Base-by-base conservation (phyloP, 2,113 vertebrate species). In the Ameiurus melas region DNA sequence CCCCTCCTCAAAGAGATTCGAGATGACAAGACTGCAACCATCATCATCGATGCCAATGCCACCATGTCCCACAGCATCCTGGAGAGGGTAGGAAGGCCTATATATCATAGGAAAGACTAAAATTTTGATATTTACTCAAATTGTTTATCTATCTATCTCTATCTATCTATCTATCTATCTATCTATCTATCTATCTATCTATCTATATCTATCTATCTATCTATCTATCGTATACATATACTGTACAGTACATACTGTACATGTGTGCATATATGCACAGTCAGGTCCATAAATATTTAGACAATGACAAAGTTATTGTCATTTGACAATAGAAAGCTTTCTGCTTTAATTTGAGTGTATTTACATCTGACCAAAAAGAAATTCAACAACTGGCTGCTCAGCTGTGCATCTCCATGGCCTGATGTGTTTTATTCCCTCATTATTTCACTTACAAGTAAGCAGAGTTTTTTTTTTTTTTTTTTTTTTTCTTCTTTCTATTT, bases 11-110 rank as follows among this genome's bases (percentile, higher is more conserved):
- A 99, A 92, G 98, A 99, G 94, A 99, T 99, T 88, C 93, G 98
- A 7, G 98, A 99, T 0, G 98, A 99, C 95, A 99, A 99, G 95
- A 99, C 98, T 0, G 96, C 96, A 86, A 99, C 98, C 84, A 99
- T 99, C 93, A 99, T 99, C 36, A 96, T 99, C 0, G 98, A 99
- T 0, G 98, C 98, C 94, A 99, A 98, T 0, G 97, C 98, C 90
- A 99, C 97, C 92, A 98, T 98, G 97, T 99, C 98, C 73, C 97
- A 98, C 85, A 96, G 96, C 94, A 98, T 99, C 90, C 92, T 99
- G 90, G 96, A 98, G 90, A 96, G 97, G 97, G 98, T 99, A 81
- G 87, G 95, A 27, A 86, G 30, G 4, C 43, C 6, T 66, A 33
- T 25, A 43, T 75, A 43, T 20, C 17, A 22, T 53, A 79, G n/a